Conservation (phyloP, 2,797 vertebrate species). For the Austrolebias charrua region DNA sequence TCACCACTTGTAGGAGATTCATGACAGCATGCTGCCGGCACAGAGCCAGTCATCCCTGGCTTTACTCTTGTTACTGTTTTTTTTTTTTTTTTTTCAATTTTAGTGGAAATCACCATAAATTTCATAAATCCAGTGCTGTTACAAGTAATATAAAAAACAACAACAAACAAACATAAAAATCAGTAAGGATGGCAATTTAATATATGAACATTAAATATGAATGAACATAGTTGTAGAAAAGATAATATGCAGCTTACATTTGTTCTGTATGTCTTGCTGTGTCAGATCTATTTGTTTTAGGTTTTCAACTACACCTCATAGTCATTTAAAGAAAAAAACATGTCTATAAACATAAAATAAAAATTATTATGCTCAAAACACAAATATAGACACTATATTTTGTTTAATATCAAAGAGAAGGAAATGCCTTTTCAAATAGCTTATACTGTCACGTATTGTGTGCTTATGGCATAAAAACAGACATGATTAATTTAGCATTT, state of each 20-base stretch:
- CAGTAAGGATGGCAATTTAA: constrained; percentile 35
- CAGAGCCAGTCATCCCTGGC: constrained; percentile 47
- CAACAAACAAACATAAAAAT: constrained; percentile 5
- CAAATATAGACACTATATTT: constrained; percentile 31
- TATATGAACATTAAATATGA: constrained; percentile 18
- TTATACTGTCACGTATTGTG: too few relatives aligned
- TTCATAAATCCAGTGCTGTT: constrained; percentile 60
- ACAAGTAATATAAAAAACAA: constrained; percentile 39
- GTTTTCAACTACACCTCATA: not conserved
- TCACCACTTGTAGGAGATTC: constrained; percentile 60
- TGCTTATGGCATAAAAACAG: too few relatives aligned
- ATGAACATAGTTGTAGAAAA: constrained; percentile 39
- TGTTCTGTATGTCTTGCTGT: not conserved
- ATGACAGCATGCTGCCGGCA: constrained; percentile 54
- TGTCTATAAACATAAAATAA: constrained; percentile 35
- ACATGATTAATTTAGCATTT: too few relatives aligned
- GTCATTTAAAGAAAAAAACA: constrained; percentile 37
- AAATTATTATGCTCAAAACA: constrained; percentile 24
- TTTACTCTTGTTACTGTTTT: constrained; percentile 23
- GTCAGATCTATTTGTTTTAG: not conserved
- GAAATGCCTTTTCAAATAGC: not conserved
- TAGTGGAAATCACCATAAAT: constrained; percentile 56
- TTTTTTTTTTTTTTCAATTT: constrained; percentile 58
- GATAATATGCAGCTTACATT: constrained; percentile 3
- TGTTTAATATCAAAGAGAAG: not conserved